phyloP scores from a whole-genome alignment of 2,113 vertebrate genomes.

The Chaetodon trifascialis region DNA sequence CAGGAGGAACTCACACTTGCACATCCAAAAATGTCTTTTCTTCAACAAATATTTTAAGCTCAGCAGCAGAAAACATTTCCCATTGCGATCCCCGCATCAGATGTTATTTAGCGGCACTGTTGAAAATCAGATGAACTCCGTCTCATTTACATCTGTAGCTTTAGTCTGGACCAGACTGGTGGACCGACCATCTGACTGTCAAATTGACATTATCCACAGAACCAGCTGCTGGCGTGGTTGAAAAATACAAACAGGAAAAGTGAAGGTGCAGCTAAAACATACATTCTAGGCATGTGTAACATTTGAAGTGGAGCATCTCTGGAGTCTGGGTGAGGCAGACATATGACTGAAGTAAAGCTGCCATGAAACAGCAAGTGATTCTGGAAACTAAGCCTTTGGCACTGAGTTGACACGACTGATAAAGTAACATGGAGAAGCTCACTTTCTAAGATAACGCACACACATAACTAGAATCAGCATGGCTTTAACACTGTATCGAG shows the following conservation, averaged over 20 bases:
- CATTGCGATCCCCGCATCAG: no score
- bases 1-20: background rate
- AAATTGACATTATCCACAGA: background rate
- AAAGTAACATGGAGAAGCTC: slow-evolving; percentile 5
- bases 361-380: slow-evolving; percentile 7
- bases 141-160: background rate
- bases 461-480: slow-evolving; percentile 3
- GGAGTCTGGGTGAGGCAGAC: slow-evolving; percentile 16
- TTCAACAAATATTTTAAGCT: background rate
- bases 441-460: background rate
- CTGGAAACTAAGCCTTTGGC: background rate
- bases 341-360: slow-evolving; percentile 17
- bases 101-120: background rate
- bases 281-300: background rate
- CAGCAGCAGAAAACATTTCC: background rate
- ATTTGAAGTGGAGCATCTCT: background rate
- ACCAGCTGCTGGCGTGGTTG: background rate
- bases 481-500: slow-evolving; percentile 8
- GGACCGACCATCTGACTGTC: background rate
- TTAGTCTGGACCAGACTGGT: background rate
- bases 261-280: background rate
- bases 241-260: background rate
- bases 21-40: background rate
- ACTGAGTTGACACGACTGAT: background rate
- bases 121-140: background rate